Evolutionary conservation across 1,140 invertebrate species (phyloP).

Genomic region (Aphaenogaster ashmeadi): DNA sequence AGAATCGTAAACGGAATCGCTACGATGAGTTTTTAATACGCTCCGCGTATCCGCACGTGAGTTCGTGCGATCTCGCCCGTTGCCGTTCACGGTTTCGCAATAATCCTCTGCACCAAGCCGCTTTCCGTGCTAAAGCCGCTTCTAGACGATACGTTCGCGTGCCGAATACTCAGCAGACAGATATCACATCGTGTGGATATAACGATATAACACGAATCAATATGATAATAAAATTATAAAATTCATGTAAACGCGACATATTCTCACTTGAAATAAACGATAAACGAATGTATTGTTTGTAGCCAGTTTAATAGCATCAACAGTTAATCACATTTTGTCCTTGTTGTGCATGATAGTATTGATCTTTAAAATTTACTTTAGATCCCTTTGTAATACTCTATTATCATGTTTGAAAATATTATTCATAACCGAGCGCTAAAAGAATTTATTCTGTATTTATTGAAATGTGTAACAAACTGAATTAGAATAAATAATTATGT

Average conservation of each 20-base stretch:
- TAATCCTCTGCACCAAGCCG: constrained; percentile 50
- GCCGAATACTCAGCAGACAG: constrained; percentile 36
- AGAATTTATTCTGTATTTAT: constrained; percentile 3
- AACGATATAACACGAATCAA: not conserved
- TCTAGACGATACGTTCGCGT: constrained; percentile 46
- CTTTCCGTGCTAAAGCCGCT: constrained; percentile 52
- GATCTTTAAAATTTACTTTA: constrained; percentile 29
- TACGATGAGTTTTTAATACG: constrained; percentile 35
- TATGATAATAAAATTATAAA: constrained; percentile 34
- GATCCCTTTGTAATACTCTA: not conserved
- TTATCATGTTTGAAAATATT: not conserved
- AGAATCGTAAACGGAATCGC: constrained; percentile 15
- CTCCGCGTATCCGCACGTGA: not conserved
- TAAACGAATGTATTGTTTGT: not conserved
- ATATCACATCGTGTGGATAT: constrained; percentile 14
- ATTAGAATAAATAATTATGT: not conserved
- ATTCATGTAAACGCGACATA: constrained; percentile 12
- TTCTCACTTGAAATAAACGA: constrained; percentile 8
- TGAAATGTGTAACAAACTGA: not conserved
- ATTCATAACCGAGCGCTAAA: not conserved
- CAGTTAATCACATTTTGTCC: not conserved
- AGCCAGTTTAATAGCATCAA: constrained; percentile 18
- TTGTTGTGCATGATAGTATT: not conserved
- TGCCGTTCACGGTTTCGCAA: constrained; percentile 26
- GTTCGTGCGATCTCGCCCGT: constrained; percentile 14